These are phyloP conservation scores for Enteromius unitaeniatus DNA, from an alignment of 2,797 vertebrate species.

Conservation along the genomic window DNA sequence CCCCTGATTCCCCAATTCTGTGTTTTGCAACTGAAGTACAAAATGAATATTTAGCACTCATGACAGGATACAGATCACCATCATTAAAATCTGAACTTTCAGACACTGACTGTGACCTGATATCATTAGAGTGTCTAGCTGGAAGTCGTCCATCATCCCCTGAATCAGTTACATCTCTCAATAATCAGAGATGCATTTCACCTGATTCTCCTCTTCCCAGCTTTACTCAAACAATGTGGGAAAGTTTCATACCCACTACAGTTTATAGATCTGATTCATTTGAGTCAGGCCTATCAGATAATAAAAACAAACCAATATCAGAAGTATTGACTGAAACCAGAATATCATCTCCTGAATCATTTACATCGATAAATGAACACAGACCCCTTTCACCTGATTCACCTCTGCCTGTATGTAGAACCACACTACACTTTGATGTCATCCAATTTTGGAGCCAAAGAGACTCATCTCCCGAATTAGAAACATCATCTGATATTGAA, in stretches of 20 bases:
- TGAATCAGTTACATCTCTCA: conserved; percentile 57
- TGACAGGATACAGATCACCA: conserved; percentile 33
- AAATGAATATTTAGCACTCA: conserved; percentile 49
- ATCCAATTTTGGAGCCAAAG: not conserved
- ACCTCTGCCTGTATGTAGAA: conserved; percentile 59
- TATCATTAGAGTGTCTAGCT: conserved; percentile 40
- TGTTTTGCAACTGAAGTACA: conserved; percentile 51
- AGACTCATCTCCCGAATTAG: conserved; percentile 50
- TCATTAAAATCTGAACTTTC: conserved; percentile 53
- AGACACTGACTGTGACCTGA: conserved; percentile 47
- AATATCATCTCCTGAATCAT: conserved; percentile 65
- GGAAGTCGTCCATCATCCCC: conserved; percentile 54
- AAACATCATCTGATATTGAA: conserved; percentile 56
- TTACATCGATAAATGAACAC: conserved; percentile 53
- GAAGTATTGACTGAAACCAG: conserved; percentile 50
- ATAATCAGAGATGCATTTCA: conserved; percentile 56
- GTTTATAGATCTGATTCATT: conserved; percentile 55
- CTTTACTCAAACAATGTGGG: conserved; percentile 59
- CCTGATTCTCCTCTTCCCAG: conserved; percentile 71
- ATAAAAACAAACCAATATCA: conserved; percentile 43
- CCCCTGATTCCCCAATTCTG: conserved; percentile 63
- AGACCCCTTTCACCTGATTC: conserved; percentile 63
- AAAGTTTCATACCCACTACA: conserved; percentile 23
- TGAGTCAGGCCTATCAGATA: conserved; percentile 61
- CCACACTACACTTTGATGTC: conserved; percentile 4